These are phyloP conservation scores for Rhinophrynus dorsalis DNA, from an alignment of 2,797 vertebrate species.

Conservation along the genomic window DNA sequence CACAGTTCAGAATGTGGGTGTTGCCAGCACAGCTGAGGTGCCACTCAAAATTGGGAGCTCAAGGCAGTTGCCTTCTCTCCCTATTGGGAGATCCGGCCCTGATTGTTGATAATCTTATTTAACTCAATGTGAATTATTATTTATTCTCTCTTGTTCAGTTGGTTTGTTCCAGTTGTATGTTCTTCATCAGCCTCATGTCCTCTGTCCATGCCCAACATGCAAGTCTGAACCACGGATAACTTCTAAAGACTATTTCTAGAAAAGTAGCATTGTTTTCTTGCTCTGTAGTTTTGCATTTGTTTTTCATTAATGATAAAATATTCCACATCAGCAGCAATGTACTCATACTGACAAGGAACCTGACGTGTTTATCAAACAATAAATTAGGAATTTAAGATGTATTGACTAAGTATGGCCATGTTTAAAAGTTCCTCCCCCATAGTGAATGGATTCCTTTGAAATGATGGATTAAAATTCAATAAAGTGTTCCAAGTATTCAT, in stretches of 20 bases:
- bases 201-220: neutral
- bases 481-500: constrained; percentile 43
- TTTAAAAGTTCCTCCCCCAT: constrained; percentile 27
- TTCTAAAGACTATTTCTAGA: neutral
- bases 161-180: no score
- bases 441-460: constrained; percentile 53
- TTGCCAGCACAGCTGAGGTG: no score
- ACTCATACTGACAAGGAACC: constrained; percentile 38
- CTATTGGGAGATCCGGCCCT: no score
- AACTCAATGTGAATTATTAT: no score
- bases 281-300: neutral
- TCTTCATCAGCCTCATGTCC: no score
- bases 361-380: constrained; percentile 52
- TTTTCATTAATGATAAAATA: constrained; percentile 37
- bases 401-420: constrained; percentile 46
- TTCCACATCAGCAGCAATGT: constrained; percentile 40
- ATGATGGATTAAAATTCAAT: constrained; percentile 64
- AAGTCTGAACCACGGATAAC: neutral
- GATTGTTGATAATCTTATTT: no score
- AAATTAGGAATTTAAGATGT: constrained; percentile 54
- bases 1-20: no score
- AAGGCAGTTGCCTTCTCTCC: no score
- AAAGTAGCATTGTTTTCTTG: neutral
- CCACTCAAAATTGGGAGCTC: no score
- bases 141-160: no score